Evolutionary conservation across 2,113 vertebrate genomes (phyloP).

Genomic region (Grantiella picta): DNA sequence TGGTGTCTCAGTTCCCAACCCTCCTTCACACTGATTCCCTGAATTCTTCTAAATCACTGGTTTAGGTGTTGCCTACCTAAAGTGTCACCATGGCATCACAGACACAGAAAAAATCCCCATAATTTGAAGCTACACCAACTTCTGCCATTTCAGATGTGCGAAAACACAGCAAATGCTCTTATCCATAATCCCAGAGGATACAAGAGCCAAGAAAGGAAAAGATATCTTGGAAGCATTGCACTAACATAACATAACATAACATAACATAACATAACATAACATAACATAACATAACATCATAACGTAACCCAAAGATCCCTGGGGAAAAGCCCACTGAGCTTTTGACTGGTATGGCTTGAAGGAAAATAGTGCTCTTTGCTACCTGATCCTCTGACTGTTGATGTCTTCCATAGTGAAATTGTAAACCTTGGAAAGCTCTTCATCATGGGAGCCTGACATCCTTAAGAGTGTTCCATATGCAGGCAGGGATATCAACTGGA

Average conservation of each 20-base stretch:
- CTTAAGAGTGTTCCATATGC: slow-evolving; percentile 83
- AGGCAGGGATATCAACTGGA: slow-evolving; percentile 87
- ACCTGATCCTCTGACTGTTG: slow-evolving; percentile 85
- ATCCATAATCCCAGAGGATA: neutral
- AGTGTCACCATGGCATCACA: neutral
- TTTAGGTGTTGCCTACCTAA: neutral
- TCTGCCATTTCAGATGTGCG: neutral
- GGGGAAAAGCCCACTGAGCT: neutral
- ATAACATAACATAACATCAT: neutral
- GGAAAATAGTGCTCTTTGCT: neutral
- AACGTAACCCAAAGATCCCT: neutral
- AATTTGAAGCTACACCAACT: neutral
- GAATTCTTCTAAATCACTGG: neutral
- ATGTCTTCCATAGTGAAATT: slow-evolving; percentile 95
- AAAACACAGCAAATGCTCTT: neutral
- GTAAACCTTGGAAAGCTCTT: slow-evolving; percentile 82
- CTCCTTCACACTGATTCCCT: neutral
- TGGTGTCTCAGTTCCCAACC: neutral
- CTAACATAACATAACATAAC: neutral
- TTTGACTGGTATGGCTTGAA: neutral
- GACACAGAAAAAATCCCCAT: neutral
- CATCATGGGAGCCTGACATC: slow-evolving; percentile 47
- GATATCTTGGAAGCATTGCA: neutral
- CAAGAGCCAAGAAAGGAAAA: neutral
- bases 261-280: neutral